Evolutionary conservation across 1,140 invertebrate species (phyloP), one percentile per base, ranked within the genome.

Genomic region (Eumaeus atala): DNA sequence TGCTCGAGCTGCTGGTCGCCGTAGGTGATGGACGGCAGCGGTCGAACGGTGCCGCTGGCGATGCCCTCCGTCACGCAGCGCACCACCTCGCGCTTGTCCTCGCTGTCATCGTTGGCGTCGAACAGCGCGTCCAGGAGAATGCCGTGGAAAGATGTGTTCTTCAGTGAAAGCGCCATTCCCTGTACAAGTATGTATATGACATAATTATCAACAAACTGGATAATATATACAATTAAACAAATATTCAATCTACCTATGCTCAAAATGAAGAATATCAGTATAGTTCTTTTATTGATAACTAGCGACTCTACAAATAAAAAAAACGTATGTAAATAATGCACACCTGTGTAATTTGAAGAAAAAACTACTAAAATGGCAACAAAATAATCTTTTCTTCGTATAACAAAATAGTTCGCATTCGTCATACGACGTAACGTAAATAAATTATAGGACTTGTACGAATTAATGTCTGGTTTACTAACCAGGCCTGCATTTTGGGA

Each of bases 81-180:
- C 2, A 93, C 92, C 7, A 97, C 92, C 62, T 90, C 90, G 35
- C 82, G 82, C 84, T 96, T 96, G 51, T 95, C 95, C 36, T 57
- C 54, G 48, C 44, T 42, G 8, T 59, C 91, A 48, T 84, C 89
- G 49, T 91, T 90, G 51, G 90, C 89, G 40, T 93, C 92, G 83
- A 97, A 96, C 12, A 99, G 88, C 11, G 95, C 93, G 88, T 99
- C 97, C 61, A 99, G 82, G 3, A 99, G 87, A 70, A 99, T 97
- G 57, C 98, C 97, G 87, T 99, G 97, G 91, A 99, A 98, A 11
- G 95, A 93, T 3, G 96, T 95, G 75, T 99, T 99, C 74, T 97
- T 98, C 64, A 99, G 85, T 88, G 99, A 98, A 3, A 98, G 76
- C 0, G 95, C 90, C 97, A 99, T 98, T 11, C 97, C 97, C 81